Percentiles rank a stretch among this genome's conserved stretches.
phyloP scores from a whole-genome alignment of 1,140 invertebrate species.

The Drosophila rufa region DNA sequence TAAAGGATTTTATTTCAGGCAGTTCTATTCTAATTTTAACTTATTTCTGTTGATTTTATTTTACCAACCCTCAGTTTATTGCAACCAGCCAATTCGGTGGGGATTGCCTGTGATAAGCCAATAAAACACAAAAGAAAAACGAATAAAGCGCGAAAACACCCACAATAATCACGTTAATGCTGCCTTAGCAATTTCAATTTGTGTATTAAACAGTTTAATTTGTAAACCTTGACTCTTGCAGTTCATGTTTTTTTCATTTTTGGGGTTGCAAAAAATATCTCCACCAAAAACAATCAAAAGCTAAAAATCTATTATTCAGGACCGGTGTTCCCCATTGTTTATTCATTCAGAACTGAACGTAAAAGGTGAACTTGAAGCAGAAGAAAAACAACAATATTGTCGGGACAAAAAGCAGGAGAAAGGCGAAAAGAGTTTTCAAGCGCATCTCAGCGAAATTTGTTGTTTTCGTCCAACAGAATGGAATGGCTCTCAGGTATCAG shows the following conservation, averaged over 20 bases:
- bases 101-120: slow-evolving; percentile 32
- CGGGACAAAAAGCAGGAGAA: slow-evolving; percentile 13
- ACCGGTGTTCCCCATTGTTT: slow-evolving; percentile 57
- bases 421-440: slow-evolving; percentile 26
- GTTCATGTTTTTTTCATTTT: slow-evolving; percentile 35
- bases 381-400: slow-evolving; percentile 48
- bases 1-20: slow-evolving; percentile 1
- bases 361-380: slow-evolving; percentile 28
- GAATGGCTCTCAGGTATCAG: slow-evolving; percentile 19
- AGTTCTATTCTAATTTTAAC: slow-evolving; percentile 20
- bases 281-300: slow-evolving; percentile 74
- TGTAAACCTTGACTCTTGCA: slow-evolving; percentile 40
- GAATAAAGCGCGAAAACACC: slow-evolving; percentile 38
- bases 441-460: slow-evolving; percentile 39
- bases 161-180: slow-evolving; percentile 63
- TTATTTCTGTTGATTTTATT: slow-evolving; percentile 11
- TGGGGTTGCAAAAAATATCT: slow-evolving; percentile 47
- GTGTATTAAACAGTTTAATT: slow-evolving; percentile 66
- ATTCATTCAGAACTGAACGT: slow-evolving; percentile 51
- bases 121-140: slow-evolving; percentile 43
- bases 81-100: slow-evolving; percentile 23
- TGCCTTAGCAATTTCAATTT: slow-evolving; percentile 62
- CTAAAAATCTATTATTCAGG: slow-evolving; percentile 80
- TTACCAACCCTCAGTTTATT: slow-evolving; percentile 3
- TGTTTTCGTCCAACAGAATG: slow-evolving; percentile 27